These are phyloP conservation scores for Mythimna vitellina DNA, from an alignment of 2,888 invertebrate genomes.

Conservation along the genomic window DNA sequence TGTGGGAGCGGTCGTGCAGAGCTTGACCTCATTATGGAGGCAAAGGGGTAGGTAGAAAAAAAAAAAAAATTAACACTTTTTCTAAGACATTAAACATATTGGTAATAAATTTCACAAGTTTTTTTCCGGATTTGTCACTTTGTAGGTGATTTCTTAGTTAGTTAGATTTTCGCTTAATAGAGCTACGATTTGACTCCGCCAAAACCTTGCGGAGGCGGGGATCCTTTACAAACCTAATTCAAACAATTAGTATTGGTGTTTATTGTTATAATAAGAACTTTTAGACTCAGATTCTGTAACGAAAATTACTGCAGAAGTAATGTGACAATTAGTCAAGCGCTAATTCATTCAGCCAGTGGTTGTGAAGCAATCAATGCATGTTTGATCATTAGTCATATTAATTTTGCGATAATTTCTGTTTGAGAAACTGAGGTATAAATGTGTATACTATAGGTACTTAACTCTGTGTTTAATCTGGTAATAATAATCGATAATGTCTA, in stretches of 20 bases:
- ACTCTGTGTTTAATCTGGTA: conserved; percentile 33
- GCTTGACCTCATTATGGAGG: background rate
- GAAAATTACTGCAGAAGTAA: background rate
- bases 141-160: background rate
- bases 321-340: background rate
- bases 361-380: background rate
- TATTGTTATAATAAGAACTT: conserved; percentile 45
- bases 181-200: background rate
- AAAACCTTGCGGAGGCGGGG: background rate
- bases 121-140: background rate
- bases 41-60: background rate
- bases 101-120: background rate
- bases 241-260: conserved; percentile 37
- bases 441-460: conserved; percentile 40
- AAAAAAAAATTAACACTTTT: background rate
- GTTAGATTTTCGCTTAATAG: background rate
- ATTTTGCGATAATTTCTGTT: background rate
- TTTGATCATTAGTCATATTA: background rate
- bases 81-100: background rate
- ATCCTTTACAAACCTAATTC: background rate
- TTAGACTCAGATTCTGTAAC: background rate
- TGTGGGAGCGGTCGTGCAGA: background rate
- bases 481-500: conserved; percentile 10
- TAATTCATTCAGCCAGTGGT: background rate
- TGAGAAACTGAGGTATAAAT: background rate